Evolutionary conservation across 2,797 vertebrate species (phyloP).

Genomic region (Sebastes itinus): DNA sequence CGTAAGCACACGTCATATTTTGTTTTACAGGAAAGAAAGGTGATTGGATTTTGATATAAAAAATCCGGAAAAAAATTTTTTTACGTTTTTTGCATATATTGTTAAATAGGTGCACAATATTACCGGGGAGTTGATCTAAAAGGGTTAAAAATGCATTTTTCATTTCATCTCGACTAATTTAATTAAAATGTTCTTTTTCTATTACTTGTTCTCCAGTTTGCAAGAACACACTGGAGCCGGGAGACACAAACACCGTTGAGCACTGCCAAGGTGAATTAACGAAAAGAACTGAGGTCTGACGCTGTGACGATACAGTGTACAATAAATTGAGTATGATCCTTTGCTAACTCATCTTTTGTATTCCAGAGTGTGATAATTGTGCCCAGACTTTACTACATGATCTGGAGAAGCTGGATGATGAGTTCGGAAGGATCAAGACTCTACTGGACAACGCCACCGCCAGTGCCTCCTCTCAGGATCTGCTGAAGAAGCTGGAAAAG

Average conservation of each 20-base stretch:
- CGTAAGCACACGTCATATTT: too few relatives aligned
- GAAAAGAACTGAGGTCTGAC: background rate
- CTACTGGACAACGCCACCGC: slow-evolving; percentile 82
- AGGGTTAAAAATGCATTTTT: background rate
- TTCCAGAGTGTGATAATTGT: slow-evolving; percentile 92
- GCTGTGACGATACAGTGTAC: background rate
- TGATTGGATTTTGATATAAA: too few relatives aligned
- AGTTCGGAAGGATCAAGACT: slow-evolving; percentile 85
- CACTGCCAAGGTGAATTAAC: slow-evolving; percentile 86
- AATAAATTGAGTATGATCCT: background rate
- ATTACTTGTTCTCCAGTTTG: slow-evolving; percentile 84
- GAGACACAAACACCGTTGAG: slow-evolving; percentile 85
- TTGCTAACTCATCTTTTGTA: background rate
- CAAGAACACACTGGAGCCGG: slow-evolving; percentile 87
- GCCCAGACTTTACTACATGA: slow-evolving; percentile 88
- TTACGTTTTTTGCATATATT: too few relatives aligned
- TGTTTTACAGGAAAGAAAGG: too few relatives aligned
- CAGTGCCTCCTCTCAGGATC: slow-evolving; percentile 76
- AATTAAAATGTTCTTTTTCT: background rate
- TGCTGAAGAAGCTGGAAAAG: slow-evolving; percentile 86
- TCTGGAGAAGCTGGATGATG: slow-evolving; percentile 83
- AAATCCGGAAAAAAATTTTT: too few relatives aligned
- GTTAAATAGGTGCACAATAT: too few relatives aligned
- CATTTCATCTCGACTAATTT: background rate
- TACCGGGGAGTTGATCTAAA: background rate